Conservation (phyloP, 2,797 vertebrate species). For the Lutjanus argentimaculatus region DNA sequence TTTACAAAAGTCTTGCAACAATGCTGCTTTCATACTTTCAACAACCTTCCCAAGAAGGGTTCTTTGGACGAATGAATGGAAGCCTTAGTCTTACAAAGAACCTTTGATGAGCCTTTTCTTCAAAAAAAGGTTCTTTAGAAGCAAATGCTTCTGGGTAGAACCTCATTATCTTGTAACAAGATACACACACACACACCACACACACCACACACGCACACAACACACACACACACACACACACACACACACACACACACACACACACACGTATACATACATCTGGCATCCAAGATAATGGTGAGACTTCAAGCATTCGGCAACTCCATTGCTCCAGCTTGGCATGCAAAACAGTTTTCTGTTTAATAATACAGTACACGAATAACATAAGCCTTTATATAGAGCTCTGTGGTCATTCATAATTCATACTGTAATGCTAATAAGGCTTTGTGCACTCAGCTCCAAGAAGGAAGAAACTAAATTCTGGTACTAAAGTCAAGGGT, state of each 20-base stretch:
- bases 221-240: no score
- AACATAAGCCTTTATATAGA: constrained; percentile 71
- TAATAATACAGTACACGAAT: constrained; percentile 70
- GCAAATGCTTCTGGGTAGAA: no score
- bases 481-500: constrained; percentile 47
- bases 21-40: no score
- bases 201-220: no score
- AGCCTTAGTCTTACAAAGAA: no score
- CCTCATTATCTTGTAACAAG: no score
- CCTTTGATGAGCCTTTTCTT: no score
- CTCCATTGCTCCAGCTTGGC: constrained; percentile 35
- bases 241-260: background rate
- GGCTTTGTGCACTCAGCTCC: constrained; percentile 58
- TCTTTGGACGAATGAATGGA: no score
- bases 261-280: background rate
- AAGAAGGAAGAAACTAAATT: constrained; percentile 43
- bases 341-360: constrained; percentile 70
- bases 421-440: constrained; percentile 75
- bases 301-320: constrained; percentile 52
- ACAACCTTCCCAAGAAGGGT: no score
- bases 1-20: no score
- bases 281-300: constrained; percentile 21
- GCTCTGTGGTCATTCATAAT: constrained; percentile 75
- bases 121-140: no score
- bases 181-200: no score